Conservation (phyloP, 2,113 vertebrate genomes). For the Vulpes ferrilata region DNA sequence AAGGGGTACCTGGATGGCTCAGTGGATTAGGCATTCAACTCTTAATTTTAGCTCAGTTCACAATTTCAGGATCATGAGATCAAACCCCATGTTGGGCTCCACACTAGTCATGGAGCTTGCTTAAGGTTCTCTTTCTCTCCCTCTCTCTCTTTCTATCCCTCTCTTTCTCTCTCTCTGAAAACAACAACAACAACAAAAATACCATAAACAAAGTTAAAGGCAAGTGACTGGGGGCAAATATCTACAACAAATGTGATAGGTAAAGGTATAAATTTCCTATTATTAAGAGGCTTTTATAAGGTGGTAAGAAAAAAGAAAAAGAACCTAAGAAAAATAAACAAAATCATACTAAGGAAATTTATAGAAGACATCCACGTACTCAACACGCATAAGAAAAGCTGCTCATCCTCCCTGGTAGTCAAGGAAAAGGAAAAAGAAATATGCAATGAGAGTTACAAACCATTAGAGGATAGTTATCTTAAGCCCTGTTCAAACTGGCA, state of each 20-base stretch:
- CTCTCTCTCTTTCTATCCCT: neutral
- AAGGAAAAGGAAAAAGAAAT: constrained; percentile 4
- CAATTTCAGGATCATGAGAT: neutral
- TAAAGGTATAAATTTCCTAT: neutral
- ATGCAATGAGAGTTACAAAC: neutral
- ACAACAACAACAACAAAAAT: neutral
- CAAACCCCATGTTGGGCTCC: neutral
- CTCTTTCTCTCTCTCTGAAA: neutral
- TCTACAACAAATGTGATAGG: neutral
- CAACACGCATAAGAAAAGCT: neutral
- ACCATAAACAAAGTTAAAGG: neutral
- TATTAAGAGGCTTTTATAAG: neutral
- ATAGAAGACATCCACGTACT: neutral
- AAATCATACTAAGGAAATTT: constrained; percentile 7
- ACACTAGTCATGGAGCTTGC: neutral
- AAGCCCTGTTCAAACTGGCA: neutral
- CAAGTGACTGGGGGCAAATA: neutral
- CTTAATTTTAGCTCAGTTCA: neutral
- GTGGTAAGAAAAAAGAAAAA: constrained; percentile 31
- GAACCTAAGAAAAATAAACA: neutral
- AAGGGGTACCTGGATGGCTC: neutral
- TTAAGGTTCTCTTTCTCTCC: neutral
- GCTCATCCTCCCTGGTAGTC: neutral
- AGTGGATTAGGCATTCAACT: neutral
- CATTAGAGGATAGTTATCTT: neutral